A percentile compares a stretch with the other conserved stretches of the same genome.
Evolutionary conservation across 2,888 invertebrate genomes (phyloP).

Genomic region (Melipona beecheii): DNA sequence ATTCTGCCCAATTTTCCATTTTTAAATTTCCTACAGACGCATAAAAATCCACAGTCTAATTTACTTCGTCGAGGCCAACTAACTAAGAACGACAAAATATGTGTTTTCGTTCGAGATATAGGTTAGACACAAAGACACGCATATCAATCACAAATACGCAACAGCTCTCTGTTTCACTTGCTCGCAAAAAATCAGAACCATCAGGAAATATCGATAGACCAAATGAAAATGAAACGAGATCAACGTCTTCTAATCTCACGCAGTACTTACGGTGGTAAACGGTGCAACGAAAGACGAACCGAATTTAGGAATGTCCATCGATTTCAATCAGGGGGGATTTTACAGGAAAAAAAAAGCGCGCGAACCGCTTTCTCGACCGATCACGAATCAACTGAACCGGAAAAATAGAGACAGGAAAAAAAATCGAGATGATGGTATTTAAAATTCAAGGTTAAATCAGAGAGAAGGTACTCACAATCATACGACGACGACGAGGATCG

Average conservation of each 20-base stretch:
- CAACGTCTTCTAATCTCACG: background rate
- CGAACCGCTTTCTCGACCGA: background rate
- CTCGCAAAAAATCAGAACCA: background rate
- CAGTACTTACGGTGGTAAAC: background rate
- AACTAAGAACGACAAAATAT: background rate
- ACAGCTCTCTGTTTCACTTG: background rate
- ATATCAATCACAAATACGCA: too few relatives aligned
- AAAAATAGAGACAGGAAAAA: background rate
- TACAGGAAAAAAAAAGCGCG: background rate
- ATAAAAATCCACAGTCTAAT: too few relatives aligned
- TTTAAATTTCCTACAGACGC: too few relatives aligned
- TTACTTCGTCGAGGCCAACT: too few relatives aligned
- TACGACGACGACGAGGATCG: background rate
- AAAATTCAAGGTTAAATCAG: background rate
- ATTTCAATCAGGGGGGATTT: background rate
- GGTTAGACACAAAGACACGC: background rate
- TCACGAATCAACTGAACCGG: background rate
- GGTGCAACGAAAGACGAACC: background rate
- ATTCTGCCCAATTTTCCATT: too few relatives aligned
- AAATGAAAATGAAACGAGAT: background rate
- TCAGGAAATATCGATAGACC: background rate
- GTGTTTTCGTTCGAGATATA: background rate
- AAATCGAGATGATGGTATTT: background rate
- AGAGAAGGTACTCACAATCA: slow-evolving; percentile 42
- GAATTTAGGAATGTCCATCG: background rate